Base-by-base conservation (phyloP, 1,140 invertebrate genomes). In the Drosophila lini region DNA sequence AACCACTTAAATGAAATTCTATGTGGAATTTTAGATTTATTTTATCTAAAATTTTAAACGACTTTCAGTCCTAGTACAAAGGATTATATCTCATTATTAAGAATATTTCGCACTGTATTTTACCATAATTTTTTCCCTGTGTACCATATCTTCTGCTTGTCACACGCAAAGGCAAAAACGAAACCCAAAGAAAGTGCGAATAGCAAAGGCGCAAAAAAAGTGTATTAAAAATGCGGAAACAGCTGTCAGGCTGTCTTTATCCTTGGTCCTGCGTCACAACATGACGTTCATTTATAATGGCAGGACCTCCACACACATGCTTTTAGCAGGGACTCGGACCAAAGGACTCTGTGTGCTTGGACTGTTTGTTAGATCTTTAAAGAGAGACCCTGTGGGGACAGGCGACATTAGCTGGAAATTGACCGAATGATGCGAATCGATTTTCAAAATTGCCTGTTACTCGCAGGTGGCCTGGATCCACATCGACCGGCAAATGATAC, bases 401-500 rank as follows among this genome's bases (percentile, higher is more conserved):
- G 36, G 7, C 52, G 41, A 47, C 42, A 63, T 74, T 58, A 41
- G 36, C 13, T 55, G 22, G 19, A 19, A 40, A 36, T 50, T 48
- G 64, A 58, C 9, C 64, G 45, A 81, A 22, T 25, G 9, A 52
- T 52, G 60, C 19, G 45, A 63, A 76, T 81, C 50, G 56, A 81
- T 73, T 73, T 50, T 40, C 6, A 8, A 34, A 56, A 38, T 69
- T n/a, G 16, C 31, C 28, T 45, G 22, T 10, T 36, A 25, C 40
- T 67, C 40, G 19, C 58, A 98, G 97, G 97, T 98, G 69, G 97
- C 97, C 40, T 98, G 97, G 97, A 96, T 98, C 53, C 97, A 98
- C 92, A 97, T 98, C 77, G 97, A 98, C 90, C 94, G 97, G n/a
- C 96, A 98, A 93, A 97, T 98, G 97, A 96, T 98, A 77, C 93